Percentiles rank a stretch among this genome's conserved stretches.
Evolutionary conservation across 2,113 vertebrate genomes (phyloP).

Genomic region (Platysteira castanea): DNA sequence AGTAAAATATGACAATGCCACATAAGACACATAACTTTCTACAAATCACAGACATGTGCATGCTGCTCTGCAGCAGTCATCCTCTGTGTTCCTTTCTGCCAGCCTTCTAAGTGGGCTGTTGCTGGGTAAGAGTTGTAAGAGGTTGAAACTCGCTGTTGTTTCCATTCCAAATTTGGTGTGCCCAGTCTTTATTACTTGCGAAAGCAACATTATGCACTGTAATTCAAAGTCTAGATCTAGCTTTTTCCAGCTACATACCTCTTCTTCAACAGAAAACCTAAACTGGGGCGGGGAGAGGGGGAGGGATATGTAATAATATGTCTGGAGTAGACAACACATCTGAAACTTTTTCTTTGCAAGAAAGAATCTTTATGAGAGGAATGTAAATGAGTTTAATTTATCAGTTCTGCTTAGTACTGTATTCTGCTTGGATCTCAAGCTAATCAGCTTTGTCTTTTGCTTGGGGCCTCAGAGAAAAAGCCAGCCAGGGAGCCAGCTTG

Average conservation of each 20-base stretch:
- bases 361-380: neutral
- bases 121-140: neutral
- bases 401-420: neutral
- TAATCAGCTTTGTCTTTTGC: constrained; percentile 29
- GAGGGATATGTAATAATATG: neutral
- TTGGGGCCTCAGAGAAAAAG: neutral
- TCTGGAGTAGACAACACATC: neutral
- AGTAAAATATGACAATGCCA: neutral
- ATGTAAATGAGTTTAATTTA: constrained; percentile 32
- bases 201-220: neutral
- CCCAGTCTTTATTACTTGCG: neutral
- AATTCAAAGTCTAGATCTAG: neutral
- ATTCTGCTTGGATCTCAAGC: neutral
- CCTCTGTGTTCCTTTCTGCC: neutral
- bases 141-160: neutral
- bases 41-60: neutral
- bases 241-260: neutral
- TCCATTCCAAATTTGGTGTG: neutral
- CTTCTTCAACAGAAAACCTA: neutral
- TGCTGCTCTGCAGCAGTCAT: neutral
- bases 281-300: neutral
- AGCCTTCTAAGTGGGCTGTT: neutral
- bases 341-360: neutral
- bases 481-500: neutral
- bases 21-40: neutral